Conservation (phyloP, 2,113 vertebrate species). For the Ophiodon elongatus region DNA sequence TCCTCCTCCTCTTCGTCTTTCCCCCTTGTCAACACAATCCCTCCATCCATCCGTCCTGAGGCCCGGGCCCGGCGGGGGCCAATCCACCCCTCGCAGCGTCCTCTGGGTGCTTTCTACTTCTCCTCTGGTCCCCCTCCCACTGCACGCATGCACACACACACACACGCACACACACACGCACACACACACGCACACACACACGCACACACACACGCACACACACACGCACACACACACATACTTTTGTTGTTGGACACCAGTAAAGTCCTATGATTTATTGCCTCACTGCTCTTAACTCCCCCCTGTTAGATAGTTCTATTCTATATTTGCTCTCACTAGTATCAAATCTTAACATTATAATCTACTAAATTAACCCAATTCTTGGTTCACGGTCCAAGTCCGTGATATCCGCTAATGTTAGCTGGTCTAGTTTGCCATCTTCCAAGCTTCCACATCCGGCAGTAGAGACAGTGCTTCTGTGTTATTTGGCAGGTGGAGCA, state of each 20-base stretch:
- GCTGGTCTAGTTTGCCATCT: not conserved
- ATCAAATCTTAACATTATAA: not conserved
- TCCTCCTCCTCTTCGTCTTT: constrained; percentile 73
- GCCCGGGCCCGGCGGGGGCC: constrained; percentile 63
- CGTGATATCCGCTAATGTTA: not conserved
- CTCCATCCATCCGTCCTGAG: constrained; percentile 73
- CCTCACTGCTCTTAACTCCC: constrained; percentile 22
- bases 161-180: not conserved
- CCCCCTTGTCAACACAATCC: constrained; percentile 83
- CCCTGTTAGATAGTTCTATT: not conserved
- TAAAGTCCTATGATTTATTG: constrained; percentile 55
- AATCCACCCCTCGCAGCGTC: constrained; percentile 76
- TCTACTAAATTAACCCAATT: not conserved
- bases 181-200: not conserved
- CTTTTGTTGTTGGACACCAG: constrained; percentile 39
- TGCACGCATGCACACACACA: constrained; percentile 23
- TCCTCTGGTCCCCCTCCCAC: constrained; percentile 55
- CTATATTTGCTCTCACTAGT: not conserved
- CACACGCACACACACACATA: constrained; percentile 19
- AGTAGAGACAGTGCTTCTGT: not conserved
- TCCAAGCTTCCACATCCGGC: not conserved
- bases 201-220: constrained; percentile 11
- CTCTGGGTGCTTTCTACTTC: constrained; percentile 78
- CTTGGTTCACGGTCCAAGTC: not conserved
- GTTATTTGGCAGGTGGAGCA: too few relatives aligned